Conservation (phyloP, 1,140 invertebrate species). For the Drosophila pseudoobscura region DNA sequence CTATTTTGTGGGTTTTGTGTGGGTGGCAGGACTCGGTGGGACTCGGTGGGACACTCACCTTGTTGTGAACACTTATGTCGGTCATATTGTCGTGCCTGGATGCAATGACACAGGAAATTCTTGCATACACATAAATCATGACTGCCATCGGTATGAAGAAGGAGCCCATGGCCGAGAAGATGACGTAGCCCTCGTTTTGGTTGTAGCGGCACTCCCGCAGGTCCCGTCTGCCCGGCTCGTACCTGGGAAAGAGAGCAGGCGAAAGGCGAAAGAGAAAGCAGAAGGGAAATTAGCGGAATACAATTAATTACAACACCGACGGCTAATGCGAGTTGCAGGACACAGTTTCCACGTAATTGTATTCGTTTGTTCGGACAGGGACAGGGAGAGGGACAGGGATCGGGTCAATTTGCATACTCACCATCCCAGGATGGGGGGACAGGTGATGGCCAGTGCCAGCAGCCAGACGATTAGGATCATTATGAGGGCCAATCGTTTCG, state of each 20-base stretch:
- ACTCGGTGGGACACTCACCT: slow-evolving; percentile 55
- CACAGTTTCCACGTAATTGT: slow-evolving; percentile 35
- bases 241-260: slow-evolving; percentile 84
- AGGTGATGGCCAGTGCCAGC: slow-evolving; percentile 91
- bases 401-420: slow-evolving; percentile 82
- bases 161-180: slow-evolving; percentile 93
- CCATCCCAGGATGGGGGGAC: slow-evolving; percentile 92
- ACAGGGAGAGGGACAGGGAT: background rate
- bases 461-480: slow-evolving; percentile 94
- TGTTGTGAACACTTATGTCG: slow-evolving; percentile 81
- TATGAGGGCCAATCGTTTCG: slow-evolving; percentile 89
- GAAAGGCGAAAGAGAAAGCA: background rate
- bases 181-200: slow-evolving; percentile 93
- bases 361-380: slow-evolving; percentile 23
- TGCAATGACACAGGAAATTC: slow-evolving; percentile 93
- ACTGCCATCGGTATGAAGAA: slow-evolving; percentile 96
- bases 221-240: slow-evolving; percentile 86
- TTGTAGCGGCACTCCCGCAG: slow-evolving; percentile 89
- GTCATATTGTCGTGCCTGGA: slow-evolving; percentile 86
- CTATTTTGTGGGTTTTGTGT: slow-evolving; percentile 25
- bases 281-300: slow-evolving; percentile 31
- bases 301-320: slow-evolving; percentile 28
- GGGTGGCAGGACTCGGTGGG: background rate
- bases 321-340: slow-evolving; percentile 30
- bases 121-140: slow-evolving; percentile 95